These are phyloP conservation scores for Drosophila kanapiae DNA, from an alignment of 1,140 invertebrate species.

Conservation along the genomic window DNA sequence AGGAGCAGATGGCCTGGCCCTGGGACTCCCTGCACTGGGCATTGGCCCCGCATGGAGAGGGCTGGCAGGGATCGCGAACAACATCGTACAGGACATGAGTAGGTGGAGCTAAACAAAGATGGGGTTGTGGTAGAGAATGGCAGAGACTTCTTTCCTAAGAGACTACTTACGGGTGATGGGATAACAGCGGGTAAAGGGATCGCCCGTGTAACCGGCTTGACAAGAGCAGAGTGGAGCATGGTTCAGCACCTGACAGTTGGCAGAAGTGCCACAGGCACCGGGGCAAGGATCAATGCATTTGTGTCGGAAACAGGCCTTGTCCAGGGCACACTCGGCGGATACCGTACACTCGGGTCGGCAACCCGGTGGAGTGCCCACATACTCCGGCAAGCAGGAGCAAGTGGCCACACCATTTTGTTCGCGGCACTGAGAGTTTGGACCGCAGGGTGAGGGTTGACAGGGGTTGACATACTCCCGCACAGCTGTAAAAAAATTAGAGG, in stretches of 20 bases:
- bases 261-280: conserved; percentile 88
- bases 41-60: conserved; percentile 84
- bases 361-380: conserved; percentile 91
- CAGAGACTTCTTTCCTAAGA: neutral
- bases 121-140: neutral
- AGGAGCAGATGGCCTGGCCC: conserved; percentile 85
- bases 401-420: conserved; percentile 88
- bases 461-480: conserved; percentile 85
- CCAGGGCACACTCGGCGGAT: conserved; percentile 89
- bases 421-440: conserved; percentile 90
- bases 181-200: conserved; percentile 89
- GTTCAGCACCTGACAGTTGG: conserved; percentile 87
- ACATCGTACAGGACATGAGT: conserved; percentile 85
- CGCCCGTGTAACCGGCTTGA: conserved; percentile 87
- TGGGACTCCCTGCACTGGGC: conserved; percentile 60
- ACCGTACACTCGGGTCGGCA: conserved; percentile 89
- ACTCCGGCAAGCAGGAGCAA: conserved; percentile 90
- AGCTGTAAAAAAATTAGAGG: conserved; percentile 48
- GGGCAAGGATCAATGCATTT: conserved; percentile 92
- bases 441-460: conserved; percentile 89
- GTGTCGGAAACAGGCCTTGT: conserved; percentile 89
- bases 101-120: conserved; percentile 85
- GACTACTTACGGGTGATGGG: conserved; percentile 86
- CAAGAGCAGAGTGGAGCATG: conserved; percentile 89
- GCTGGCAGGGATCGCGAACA: conserved; percentile 86